Percentiles rank a stretch among this genome's conserved stretches.
Evolutionary conservation across 2,797 vertebrate genomes (phyloP).

Genomic region (Cryptoblepharus egeriae): DNA sequence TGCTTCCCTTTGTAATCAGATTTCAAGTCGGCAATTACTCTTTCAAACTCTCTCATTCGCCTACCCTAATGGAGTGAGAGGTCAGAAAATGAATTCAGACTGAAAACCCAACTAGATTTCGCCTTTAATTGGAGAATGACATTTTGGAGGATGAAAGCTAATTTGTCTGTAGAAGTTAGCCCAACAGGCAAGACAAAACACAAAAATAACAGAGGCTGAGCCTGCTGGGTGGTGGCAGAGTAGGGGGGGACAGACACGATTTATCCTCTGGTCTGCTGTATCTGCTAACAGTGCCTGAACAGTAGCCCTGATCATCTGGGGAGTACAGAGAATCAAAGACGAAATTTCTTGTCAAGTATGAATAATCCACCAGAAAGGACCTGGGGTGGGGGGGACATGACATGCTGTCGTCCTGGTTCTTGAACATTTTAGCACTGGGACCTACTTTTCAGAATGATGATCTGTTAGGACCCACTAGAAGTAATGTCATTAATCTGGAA

Average conservation of each 20-base stretch:
- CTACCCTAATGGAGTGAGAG: constrained; percentile 75
- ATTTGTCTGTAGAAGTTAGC: constrained; percentile 70
- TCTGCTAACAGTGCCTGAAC: neutral
- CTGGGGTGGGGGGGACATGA: neutral
- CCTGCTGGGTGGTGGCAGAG: accelerated
- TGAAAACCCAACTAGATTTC: constrained; percentile 74
- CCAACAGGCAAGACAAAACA: constrained; percentile 54
- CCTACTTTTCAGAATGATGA: no score
- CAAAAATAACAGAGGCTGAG: constrained; percentile 40
- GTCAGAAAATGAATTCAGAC: constrained; percentile 74
- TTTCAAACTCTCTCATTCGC: constrained; percentile 72
- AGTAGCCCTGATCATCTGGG: neutral
- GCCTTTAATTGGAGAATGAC: constrained; percentile 69
- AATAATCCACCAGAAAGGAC: no score
- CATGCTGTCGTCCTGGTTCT: no score
- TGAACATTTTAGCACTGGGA: no score
- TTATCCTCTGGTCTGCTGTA: neutral
- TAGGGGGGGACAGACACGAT: neutral
- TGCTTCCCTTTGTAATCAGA: constrained; percentile 71
- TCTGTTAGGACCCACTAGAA: no score
- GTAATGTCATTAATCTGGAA: no score
- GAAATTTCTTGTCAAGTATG: no score
- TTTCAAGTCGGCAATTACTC: constrained; percentile 73
- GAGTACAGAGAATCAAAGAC: no score
- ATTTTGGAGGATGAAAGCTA: constrained; percentile 70